Evolutionary conservation across 2,888 invertebrate species (phyloP).

Genomic region (Allolobophora icterica): DNA sequence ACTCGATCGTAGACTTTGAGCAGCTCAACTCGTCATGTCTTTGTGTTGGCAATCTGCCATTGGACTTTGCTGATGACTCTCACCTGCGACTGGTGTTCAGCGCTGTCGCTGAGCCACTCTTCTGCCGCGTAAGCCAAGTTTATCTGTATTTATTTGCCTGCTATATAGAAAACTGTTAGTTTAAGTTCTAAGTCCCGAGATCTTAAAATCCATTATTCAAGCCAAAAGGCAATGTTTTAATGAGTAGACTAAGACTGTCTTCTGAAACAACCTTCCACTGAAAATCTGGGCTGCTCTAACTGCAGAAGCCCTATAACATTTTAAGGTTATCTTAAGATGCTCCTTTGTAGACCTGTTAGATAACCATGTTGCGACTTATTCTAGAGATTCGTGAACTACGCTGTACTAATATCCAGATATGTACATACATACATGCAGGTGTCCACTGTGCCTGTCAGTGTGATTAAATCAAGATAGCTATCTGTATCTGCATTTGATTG

Average conservation of each 20-base stretch:
- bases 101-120: constrained; percentile 23
- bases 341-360: not conserved
- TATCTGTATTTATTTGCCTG: not conserved
- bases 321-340: not conserved
- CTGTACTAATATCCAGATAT: not conserved
- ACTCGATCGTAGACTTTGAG: not conserved
- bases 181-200: not conserved
- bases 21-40: constrained; percentile 30
- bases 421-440: not conserved
- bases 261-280: constrained; percentile 10
- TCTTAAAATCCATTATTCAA: not conserved
- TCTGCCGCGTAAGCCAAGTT: constrained; percentile 18
- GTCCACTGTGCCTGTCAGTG: not conserved
- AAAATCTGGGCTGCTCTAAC: not conserved
- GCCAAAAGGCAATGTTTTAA: not conserved
- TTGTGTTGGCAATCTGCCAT: constrained; percentile 25
- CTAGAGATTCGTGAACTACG: not conserved
- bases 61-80: constrained; percentile 20
- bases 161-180: not conserved
- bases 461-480: not conserved
- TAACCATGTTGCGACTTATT: not conserved
- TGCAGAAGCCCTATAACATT: not conserved
- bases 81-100: constrained; percentile 23
- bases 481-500: not conserved
- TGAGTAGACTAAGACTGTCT: not conserved